phyloP scores from a whole-genome alignment of 1,140 invertebrate genomes.

The Diabrotica virgifera region DNA sequence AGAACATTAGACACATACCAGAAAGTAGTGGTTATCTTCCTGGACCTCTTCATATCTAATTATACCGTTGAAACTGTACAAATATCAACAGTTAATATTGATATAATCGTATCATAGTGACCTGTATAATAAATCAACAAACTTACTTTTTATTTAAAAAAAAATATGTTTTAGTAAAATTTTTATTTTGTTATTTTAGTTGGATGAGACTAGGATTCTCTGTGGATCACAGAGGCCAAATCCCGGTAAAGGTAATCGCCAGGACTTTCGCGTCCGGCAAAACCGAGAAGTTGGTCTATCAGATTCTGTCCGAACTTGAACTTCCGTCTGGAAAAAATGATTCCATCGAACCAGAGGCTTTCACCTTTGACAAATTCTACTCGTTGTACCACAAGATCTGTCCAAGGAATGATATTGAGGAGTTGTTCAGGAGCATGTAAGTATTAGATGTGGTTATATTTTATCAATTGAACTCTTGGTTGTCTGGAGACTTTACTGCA shows the following conservation, averaged over 20 bases:
- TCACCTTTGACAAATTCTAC: slow-evolving; percentile 99
- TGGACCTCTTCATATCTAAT: no score
- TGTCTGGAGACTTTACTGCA: no score
- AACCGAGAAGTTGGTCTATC: slow-evolving; percentile 97
- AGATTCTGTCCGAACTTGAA: slow-evolving; percentile 90
- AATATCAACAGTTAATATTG: no score
- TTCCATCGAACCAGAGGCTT: slow-evolving; percentile 89
- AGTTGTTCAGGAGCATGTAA: slow-evolving; percentile 96
- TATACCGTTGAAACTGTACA: no score
- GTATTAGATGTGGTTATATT: slow-evolving; percentile 50
- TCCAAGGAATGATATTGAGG: slow-evolving; percentile 98
- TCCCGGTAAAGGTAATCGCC: slow-evolving; percentile 95
- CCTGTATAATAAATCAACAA: no score
- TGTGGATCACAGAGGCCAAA: slow-evolving; percentile 90
- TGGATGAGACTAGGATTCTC: slow-evolving; percentile 96
- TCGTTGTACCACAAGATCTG: slow-evolving; percentile 98
- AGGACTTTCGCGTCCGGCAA: slow-evolving; percentile 97
- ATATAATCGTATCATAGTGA: no score
- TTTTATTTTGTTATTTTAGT: slow-evolving; percentile 57
- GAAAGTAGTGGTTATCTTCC: no score
- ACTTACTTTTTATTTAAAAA: no score
- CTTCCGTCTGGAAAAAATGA: slow-evolving; percentile 96
- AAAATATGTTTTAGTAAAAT: no score
- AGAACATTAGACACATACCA: no score
- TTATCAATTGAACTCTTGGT: no score